Conservation (phyloP, 1,140 invertebrate genomes). For the Drosophila parvula region DNA sequence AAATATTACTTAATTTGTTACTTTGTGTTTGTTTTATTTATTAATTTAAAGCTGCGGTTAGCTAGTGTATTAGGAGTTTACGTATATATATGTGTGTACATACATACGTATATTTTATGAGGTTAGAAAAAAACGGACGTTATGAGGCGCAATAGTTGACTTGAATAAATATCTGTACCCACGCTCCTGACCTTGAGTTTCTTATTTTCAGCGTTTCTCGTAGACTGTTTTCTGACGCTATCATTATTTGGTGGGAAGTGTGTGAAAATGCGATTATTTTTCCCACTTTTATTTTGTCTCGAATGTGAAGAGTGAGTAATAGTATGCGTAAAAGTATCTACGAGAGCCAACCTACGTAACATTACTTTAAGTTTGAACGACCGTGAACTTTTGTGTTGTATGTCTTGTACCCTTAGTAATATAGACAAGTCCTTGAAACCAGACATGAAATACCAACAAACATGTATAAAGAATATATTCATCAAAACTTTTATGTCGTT, state of each 20-base stretch:
- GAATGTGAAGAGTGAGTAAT: conserved; percentile 28
- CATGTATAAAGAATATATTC: no score
- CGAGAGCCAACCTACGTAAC: conserved; percentile 29
- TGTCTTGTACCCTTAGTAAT: neutral
- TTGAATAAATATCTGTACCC: conserved; percentile 50
- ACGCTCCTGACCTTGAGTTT: conserved; percentile 78
- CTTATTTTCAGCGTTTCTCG: conserved; percentile 67
- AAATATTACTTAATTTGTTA: neutral
- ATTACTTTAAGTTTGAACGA: conserved; percentile 3
- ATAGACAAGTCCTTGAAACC: neutral
- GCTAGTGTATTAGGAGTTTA: no score
- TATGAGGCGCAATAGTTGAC: neutral
- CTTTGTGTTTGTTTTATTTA: neutral
- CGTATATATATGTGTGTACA: no score
- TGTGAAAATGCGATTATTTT: conserved; percentile 71
- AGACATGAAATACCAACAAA: neutral
- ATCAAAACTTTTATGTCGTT: no score
- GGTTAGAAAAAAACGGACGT: neutral
- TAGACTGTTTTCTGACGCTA: conserved; percentile 36
- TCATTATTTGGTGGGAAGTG: conserved; percentile 55
- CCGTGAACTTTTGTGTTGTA: conserved; percentile 32
- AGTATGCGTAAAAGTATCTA: conserved; percentile 38
- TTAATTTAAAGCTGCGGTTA: neutral
- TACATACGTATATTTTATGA: neutral
- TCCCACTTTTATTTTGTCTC: conserved; percentile 74